Evolutionary conservation across 1,140 invertebrate genomes (phyloP).

Genomic region (Sinella curviseta): DNA sequence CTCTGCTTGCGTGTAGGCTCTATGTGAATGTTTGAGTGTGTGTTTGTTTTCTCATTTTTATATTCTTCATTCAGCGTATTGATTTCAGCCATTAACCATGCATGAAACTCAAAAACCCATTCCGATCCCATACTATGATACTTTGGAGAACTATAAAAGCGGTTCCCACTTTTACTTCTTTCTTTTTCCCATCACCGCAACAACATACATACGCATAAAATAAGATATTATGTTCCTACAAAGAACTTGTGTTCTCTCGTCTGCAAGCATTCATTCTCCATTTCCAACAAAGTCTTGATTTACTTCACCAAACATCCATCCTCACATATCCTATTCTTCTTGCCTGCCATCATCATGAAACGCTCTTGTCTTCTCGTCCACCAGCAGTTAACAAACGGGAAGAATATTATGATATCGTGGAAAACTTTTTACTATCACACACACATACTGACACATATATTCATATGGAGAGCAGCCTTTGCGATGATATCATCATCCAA

Average conservation of each 20-base stretch:
- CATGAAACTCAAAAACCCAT: not conserved
- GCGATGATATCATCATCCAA: too few species aligned
- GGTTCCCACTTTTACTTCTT: not conserved
- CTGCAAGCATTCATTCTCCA: not conserved
- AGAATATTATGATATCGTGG: not conserved
- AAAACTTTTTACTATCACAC: not conserved
- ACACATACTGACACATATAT: too few species aligned
- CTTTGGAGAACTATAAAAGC: constrained; percentile 11
- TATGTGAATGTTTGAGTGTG: not conserved
- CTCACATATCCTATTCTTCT: too few species aligned
- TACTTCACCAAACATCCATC: too few species aligned
- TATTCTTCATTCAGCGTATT: not conserved
- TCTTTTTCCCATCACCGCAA: too few species aligned
- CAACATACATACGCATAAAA: too few species aligned
- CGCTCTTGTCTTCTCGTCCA: not conserved
- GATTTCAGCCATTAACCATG: constrained; percentile 5
- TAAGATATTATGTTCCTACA: too few species aligned
- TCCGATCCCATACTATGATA: not conserved
- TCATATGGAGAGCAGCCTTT: too few species aligned
- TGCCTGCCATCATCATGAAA: not conserved
- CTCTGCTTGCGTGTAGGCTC: too few species aligned
- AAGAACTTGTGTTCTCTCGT: not conserved
- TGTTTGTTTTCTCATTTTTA: not conserved
- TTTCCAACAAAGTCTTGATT: not conserved
- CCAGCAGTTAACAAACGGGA: not conserved